phyloP scores from a whole-genome alignment of 2,113 vertebrate genomes.

The Nothobranchius kuhntae region DNA sequence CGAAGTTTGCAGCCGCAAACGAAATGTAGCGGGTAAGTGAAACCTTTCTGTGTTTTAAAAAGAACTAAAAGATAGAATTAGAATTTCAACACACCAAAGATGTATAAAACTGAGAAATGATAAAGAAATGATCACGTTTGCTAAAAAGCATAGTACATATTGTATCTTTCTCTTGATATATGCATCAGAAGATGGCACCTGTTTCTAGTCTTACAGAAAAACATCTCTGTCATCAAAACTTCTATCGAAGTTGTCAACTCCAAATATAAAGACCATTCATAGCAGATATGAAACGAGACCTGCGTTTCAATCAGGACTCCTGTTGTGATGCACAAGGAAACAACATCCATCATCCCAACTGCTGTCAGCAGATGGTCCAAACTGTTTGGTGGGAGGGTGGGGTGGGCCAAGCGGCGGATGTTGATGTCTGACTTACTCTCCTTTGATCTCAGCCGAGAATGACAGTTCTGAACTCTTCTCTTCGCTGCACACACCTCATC shows the following conservation, averaged over 20 bases:
- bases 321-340: conserved; percentile 39
- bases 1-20: too few relatives aligned
- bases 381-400: conserved; percentile 11
- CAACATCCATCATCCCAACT: conserved; percentile 40
- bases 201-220: conserved; percentile 39
- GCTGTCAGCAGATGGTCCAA: conserved; percentile 46
- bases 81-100: too few relatives aligned
- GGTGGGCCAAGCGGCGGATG: conserved; percentile 2
- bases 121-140: too few relatives aligned
- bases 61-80: too few relatives aligned
- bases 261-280: conserved; percentile 50
- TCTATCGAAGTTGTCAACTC: conserved; percentile 48
- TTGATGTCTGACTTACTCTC: conserved; percentile 32
- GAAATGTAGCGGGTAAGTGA: too few relatives aligned
- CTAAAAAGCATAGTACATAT: too few relatives aligned
- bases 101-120: not conserved
- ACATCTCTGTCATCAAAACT: conserved; percentile 40
- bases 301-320: conserved; percentile 33
- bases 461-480: conserved; percentile 11
- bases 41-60: too few relatives aligned
- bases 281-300: conserved; percentile 26
- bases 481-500: conserved; percentile 13
- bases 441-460: conserved; percentile 44
- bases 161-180: too few relatives aligned
- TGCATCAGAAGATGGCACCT: not conserved